Base-by-base conservation (phyloP, 2,888 invertebrate genomes). In the Mesorhabditis spiculigera region DNA sequence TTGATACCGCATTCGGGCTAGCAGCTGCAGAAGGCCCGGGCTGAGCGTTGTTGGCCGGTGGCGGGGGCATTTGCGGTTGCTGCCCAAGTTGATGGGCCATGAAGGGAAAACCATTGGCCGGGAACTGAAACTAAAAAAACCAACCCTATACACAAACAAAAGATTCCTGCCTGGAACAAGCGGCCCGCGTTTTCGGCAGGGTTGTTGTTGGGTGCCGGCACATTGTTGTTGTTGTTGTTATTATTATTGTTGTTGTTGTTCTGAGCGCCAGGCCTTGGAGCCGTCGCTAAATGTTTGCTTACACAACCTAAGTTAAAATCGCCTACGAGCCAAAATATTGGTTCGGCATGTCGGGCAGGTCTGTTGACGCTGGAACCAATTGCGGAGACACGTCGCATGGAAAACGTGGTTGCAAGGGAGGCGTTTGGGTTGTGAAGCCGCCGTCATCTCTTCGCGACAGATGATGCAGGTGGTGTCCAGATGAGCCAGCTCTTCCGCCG, bases 281-380 rank as follows among this genome's bases (percentile, higher is more conserved):
- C 63, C 8, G 63, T 28, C 16, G 63, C 63, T 28, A 28, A 8
- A 8, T 8, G 10, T 8, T 8, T 50, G 13, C 50, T 13, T 13
- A 13, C 50, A 41, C 10, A n/a, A n/a, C 43, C 64, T 43, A 5
- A 45, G 68, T 10, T 58, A 45, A 28, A 28, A 28, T 28, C 28
- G 28, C 28, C 28, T 28, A 28, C 28, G 45, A 72, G 76, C 71
- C 65, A 71, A 75, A 70, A 83, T 81, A 68, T 83, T 81, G n/a
- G 81, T 82, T 65, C 83, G 68, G 87, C 98, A 99, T 4, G 98
- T 99, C 1, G 98, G 98, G 86, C 98, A 99, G 4, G 98, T 98
- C 89, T 99, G 98, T 87, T 99, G 98, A 6, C 98, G 91, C 73
- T 98, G 98, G 89, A 99, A 99, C 98, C 98, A 99, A 61, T 95